These are phyloP conservation scores for Halictus quadricinctus DNA, from an alignment of 2,888 invertebrate genomes.

Conservation along the genomic window DNA sequence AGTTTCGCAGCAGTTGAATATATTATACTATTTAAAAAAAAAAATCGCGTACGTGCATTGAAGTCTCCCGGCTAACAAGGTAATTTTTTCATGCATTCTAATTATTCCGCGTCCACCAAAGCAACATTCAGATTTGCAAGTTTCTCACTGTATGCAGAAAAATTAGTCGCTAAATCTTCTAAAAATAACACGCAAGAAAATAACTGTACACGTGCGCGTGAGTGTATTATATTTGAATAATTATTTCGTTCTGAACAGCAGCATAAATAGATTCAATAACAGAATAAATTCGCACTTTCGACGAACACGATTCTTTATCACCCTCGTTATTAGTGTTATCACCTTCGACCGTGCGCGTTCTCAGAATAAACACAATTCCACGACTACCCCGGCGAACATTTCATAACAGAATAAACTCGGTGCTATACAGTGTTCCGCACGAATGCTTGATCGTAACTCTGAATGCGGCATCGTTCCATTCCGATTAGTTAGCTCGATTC, in stretches of 20 bases:
- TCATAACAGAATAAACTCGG: constrained; percentile 2
- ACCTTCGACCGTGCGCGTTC: neutral
- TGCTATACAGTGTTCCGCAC: neutral
- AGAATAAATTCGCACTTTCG: neutral
- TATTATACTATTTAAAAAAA: neutral
- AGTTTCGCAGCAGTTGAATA: neutral
- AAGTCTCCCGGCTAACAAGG: neutral
- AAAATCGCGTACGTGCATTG: neutral
- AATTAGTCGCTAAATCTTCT: neutral
- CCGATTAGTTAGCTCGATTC: constrained; percentile 4
- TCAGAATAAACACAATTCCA: neutral
- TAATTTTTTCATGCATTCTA: neutral
- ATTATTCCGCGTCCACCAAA: neutral
- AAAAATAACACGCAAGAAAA: neutral
- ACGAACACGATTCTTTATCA: neutral
- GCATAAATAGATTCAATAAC: neutral
- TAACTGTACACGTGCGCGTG: neutral
- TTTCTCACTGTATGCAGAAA: neutral
- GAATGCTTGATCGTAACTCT: constrained; percentile 7
- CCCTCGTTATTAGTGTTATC: neutral
- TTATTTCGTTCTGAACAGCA: neutral
- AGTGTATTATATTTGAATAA: neutral
- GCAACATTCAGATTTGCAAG: neutral
- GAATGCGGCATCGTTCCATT: constrained; percentile 5
- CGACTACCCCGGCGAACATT: neutral